Conservation (phyloP, 2,113 vertebrate species). For the Heterotilapia buettikoferi region DNA sequence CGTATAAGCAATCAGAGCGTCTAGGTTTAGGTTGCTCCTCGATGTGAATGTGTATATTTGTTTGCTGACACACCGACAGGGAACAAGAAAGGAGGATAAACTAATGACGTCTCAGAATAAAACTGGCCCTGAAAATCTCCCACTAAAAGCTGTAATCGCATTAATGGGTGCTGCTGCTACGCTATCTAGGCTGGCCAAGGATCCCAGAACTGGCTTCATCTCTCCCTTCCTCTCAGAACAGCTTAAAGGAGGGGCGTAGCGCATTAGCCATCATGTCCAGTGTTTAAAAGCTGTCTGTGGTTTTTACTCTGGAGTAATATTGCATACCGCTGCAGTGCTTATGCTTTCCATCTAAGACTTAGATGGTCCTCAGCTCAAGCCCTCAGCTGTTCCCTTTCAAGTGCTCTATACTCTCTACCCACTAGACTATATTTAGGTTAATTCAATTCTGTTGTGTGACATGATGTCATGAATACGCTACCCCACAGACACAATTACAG, state of each 20-base stretch:
- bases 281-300: constrained; percentile 13
- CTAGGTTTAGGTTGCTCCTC: not conserved
- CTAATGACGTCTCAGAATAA: constrained; percentile 50
- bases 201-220: constrained; percentile 30
- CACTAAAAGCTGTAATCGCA: constrained; percentile 67
- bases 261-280: constrained; percentile 22
- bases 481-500: constrained; percentile 20
- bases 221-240: not conserved
- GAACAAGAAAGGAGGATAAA: constrained; percentile 40
- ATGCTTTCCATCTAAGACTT: constrained; percentile 1
- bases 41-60: not conserved
- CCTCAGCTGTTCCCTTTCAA: constrained; percentile 41
- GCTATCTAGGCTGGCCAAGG: constrained; percentile 43
- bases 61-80: constrained; percentile 18
- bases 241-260: not conserved
- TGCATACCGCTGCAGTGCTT: not conserved
- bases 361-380: constrained; percentile 21
- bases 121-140: constrained; percentile 52
- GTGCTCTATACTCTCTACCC: not conserved
- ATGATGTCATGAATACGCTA: constrained; percentile 36
- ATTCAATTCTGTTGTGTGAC: constrained; percentile 64
- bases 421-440: constrained; percentile 60
- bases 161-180: constrained; percentile 44
- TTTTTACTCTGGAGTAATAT: constrained; percentile 4
- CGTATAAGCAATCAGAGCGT: not conserved